phyloP scores from a whole-genome alignment of 2,113 vertebrate genomes.

The Glareola pratincola region DNA sequence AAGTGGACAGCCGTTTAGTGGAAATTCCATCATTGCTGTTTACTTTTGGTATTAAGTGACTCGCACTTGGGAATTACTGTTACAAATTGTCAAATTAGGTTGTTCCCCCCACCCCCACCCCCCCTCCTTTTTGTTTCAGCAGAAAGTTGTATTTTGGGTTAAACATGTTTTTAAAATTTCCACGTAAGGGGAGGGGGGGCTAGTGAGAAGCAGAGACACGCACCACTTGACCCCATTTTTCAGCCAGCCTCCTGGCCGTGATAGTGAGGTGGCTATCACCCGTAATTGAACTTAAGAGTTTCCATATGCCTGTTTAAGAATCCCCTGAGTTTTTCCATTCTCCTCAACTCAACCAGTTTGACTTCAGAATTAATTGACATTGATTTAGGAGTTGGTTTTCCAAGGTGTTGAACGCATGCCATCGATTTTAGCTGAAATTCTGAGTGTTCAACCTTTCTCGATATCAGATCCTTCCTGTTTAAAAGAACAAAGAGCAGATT shows the following conservation, averaged over 20 bases:
- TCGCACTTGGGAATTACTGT: background rate
- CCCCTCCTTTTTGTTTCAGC: background rate
- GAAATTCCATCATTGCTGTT: background rate
- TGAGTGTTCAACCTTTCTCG: background rate
- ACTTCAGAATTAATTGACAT: background rate
- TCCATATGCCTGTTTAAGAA: constrained; percentile 1
- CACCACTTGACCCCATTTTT: background rate
- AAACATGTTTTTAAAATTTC: background rate
- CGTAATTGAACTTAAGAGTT: background rate
- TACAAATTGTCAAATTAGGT: background rate
- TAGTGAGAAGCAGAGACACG: background rate
- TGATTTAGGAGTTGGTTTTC: constrained; percentile 12
- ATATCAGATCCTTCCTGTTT: background rate
- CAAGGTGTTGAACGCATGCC: background rate
- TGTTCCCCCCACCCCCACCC: no score
- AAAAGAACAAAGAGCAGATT: constrained; percentile 22
- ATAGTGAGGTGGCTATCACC: background rate
- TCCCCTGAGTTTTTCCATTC: background rate
- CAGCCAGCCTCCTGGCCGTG: background rate
- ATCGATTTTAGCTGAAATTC: background rate
- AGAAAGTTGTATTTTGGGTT: background rate
- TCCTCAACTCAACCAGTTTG: background rate
- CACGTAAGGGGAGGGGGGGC: background rate
- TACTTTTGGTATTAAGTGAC: background rate
- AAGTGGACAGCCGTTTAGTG: background rate